These are phyloP conservation scores for Beroe forskalii DNA, from an alignment of 37 sponge, comb jelly and placozoan genomes.

Conservation along the genomic window DNA sequence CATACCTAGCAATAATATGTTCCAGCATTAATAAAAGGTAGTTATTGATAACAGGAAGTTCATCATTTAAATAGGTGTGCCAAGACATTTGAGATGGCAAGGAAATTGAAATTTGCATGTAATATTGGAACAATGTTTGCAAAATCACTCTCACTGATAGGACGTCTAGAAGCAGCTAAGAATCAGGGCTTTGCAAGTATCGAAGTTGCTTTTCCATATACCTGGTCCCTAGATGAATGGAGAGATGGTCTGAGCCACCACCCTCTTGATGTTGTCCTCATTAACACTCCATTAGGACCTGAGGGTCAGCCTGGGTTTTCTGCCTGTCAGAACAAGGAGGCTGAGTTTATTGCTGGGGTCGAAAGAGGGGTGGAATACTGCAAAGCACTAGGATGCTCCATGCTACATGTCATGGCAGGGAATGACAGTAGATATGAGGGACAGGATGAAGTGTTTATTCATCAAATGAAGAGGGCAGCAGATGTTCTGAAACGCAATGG, in stretches of 20 bases:
- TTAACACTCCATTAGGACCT: slow-evolving; percentile 34
- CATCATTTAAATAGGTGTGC: no score
- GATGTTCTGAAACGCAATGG: background rate
- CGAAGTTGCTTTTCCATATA: slow-evolving; percentile 45
- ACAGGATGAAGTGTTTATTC: background rate
- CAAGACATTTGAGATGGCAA: no score
- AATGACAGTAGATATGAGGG: background rate
- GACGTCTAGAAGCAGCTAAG: background rate
- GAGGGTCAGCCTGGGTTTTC: slow-evolving; percentile 33
- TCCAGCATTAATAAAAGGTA: no score
- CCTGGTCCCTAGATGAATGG: slow-evolving; percentile 54
- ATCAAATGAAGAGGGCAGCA: background rate
- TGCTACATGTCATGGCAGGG: slow-evolving; percentile 54
- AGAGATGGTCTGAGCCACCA: background rate
- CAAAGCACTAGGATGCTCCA: slow-evolving; percentile 16
- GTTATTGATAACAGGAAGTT: no score
- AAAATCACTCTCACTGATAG: background rate
- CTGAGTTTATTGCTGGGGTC: slow-evolving; percentile 14
- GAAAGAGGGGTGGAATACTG: slow-evolving; percentile 11
- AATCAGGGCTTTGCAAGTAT: background rate
- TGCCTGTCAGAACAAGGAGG: background rate
- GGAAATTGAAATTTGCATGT: background rate
- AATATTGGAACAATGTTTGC: slow-evolving; percentile 61
- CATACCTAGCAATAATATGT: no score
- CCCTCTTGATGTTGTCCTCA: slow-evolving; percentile 11